phyloP scores from a whole-genome alignment of 1,140 invertebrate species.

The Leptinotarsa defecta region DNA sequence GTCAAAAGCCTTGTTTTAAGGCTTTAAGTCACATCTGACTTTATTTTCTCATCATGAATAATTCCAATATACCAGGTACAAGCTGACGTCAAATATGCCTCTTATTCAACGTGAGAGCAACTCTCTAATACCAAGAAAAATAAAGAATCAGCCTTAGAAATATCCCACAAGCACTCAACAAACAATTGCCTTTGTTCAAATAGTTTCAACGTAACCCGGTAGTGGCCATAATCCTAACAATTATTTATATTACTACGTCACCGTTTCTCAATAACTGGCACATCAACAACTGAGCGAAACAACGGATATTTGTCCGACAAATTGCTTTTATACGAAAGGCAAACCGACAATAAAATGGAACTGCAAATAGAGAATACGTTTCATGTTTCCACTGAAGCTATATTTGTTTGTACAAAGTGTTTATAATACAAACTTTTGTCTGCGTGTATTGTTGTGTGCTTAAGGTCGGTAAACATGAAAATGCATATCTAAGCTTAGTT shows the following conservation, averaged over 20 bases:
- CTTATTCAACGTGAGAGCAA: too few species aligned
- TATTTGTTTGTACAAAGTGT: conserved; percentile 3
- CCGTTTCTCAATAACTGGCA: not conserved
- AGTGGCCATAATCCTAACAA: not conserved
- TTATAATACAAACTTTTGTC: conserved; percentile 5
- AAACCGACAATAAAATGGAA: not conserved
- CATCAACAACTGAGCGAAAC: not conserved
- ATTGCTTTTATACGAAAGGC: not conserved
- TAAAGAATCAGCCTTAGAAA: too few species aligned
- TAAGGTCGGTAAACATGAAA: not conserved
- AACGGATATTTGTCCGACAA: conserved; percentile 5
- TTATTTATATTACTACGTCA: not conserved
- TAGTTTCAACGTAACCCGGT: not conserved
- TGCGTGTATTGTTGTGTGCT: not conserved
- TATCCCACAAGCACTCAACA: too few species aligned
- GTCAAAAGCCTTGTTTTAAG: too few species aligned
- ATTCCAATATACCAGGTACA: too few species aligned
- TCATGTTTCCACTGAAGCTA: conserved; percentile 3
- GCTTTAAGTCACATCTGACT: too few species aligned
- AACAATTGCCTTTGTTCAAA: too few species aligned
- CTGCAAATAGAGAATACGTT: conserved; percentile 5
- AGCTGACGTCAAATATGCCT: too few species aligned
- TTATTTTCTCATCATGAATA: too few species aligned
- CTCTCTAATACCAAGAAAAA: too few species aligned
- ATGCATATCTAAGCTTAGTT: not conserved